These are phyloP conservation scores for Hyles euphorbiae DNA, from an alignment of 1,140 invertebrate species.

Conservation along the genomic window DNA sequence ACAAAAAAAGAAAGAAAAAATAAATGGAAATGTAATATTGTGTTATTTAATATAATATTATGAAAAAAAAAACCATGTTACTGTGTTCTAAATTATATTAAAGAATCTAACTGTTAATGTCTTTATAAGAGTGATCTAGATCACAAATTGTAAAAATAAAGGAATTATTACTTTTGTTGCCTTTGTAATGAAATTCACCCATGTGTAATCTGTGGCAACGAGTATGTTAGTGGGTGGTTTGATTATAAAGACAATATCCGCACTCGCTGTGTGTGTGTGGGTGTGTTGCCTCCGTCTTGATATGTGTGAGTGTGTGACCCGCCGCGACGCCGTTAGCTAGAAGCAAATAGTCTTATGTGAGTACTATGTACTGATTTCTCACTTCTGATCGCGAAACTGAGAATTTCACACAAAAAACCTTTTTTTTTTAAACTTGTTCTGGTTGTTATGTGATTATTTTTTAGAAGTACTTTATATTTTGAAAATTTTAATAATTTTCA, in stretches of 20 bases:
- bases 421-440: not conserved
- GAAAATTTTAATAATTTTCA: too few relatives aligned
- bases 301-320: conserved; percentile 68
- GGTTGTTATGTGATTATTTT: not conserved
- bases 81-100: conserved; percentile 53
- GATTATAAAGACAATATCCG: conserved; percentile 46
- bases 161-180: conserved; percentile 60
- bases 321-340: conserved; percentile 65
- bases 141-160: conserved; percentile 63
- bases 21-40: conserved; percentile 62
- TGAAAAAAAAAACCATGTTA: conserved; percentile 57
- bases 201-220: conserved; percentile 1
- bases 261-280: conserved; percentile 62
- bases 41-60: conserved; percentile 41
- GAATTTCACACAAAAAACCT: not conserved
- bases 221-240: not conserved
- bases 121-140: conserved; percentile 71
- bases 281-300: conserved; percentile 66
- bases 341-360: conserved; percentile 67
- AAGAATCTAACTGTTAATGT: conserved; percentile 71
- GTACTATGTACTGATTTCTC: conserved; percentile 37
- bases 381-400: conserved; percentile 8
- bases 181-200: conserved; percentile 29
- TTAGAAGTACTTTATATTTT: too few relatives aligned
- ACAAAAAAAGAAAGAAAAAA: conserved; percentile 38